Percentiles rank a stretch among this genome's conserved stretches.
Conservation (phyloP, 2,888 invertebrate species). For the Spicauda simplicius region DNA sequence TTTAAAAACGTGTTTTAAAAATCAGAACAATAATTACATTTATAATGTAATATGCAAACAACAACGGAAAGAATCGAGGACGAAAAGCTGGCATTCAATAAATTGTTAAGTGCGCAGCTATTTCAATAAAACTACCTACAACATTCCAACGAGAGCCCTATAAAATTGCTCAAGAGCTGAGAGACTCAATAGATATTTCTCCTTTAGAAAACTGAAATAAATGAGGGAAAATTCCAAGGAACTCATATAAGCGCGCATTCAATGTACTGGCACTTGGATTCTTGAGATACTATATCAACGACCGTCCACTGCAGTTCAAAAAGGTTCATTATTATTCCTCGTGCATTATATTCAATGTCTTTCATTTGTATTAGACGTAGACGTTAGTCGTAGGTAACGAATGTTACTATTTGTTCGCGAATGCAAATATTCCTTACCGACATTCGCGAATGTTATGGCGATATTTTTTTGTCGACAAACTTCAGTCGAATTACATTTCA, state of each 20-base stretch:
- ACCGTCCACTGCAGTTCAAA: neutral
- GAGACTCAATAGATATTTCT: slow-evolving; percentile 6
- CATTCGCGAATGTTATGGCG: too few relatives aligned
- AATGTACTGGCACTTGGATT: neutral
- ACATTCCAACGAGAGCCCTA: neutral
- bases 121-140: neutral
- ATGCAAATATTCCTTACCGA: too few relatives aligned
- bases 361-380: too few relatives aligned
- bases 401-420: too few relatives aligned
- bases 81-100: neutral
- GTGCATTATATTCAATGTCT: slow-evolving; percentile 8
- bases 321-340: slow-evolving; percentile 9
- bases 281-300: neutral
- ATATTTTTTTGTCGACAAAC: too few relatives aligned
- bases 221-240: slow-evolving; percentile 4
- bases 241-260: neutral
- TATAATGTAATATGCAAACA: neutral
- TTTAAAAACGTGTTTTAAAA: too few relatives aligned
- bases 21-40: too few relatives aligned
- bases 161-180: neutral
- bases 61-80: neutral
- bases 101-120: neutral
- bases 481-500: too few relatives aligned
- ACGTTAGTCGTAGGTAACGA: too few relatives aligned
- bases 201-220: slow-evolving; percentile 7